These are phyloP conservation scores for Caenorhabditis panamensis DNA, from an alignment of 2,888 invertebrate species.

Conservation along the genomic window DNA sequence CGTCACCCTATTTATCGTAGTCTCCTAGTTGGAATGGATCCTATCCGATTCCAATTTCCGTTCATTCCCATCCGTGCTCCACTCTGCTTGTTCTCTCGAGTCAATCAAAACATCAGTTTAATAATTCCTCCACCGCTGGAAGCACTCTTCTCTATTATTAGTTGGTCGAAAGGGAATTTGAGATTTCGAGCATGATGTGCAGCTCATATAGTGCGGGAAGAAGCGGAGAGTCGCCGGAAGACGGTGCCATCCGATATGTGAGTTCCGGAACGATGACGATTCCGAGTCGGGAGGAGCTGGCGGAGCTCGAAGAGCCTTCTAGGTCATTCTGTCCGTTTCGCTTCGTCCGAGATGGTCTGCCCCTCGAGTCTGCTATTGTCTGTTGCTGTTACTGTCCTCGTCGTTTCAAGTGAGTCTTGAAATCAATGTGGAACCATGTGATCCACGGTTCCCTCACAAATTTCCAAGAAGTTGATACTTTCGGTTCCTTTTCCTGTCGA, in stretches of 20 bases:
- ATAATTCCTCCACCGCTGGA: conserved; percentile 22
- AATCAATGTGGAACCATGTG: no score
- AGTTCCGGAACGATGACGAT: conserved; percentile 54
- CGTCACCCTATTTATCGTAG: no score
- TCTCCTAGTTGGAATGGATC: no score
- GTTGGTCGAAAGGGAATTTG: conserved; percentile 27
- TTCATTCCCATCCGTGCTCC: no score
- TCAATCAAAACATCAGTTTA: conserved; percentile 41
- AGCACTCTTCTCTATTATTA: conserved; percentile 33
- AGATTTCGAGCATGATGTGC: conserved; percentile 41
- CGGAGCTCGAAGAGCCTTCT: no score
- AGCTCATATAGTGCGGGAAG: conserved; percentile 17
- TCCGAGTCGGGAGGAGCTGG: conserved; percentile 7
- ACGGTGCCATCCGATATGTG: conserved; percentile 44
- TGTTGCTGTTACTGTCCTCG: conserved; percentile 11
- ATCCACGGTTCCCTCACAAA: no score
- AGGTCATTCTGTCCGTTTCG: conserved; percentile 44
- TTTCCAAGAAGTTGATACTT: no score
- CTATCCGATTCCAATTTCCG: no score
- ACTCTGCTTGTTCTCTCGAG: conserved; percentile 15
- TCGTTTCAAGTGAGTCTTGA: conserved; percentile 26
- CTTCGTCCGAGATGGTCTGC: conserved; percentile 34
- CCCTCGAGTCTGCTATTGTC: conserved; percentile 22
- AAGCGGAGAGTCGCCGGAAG: conserved; percentile 6
- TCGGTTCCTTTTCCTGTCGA: no score